Base-by-base conservation (phyloP, 2,888 invertebrate species). In the Stenurella melanura region DNA sequence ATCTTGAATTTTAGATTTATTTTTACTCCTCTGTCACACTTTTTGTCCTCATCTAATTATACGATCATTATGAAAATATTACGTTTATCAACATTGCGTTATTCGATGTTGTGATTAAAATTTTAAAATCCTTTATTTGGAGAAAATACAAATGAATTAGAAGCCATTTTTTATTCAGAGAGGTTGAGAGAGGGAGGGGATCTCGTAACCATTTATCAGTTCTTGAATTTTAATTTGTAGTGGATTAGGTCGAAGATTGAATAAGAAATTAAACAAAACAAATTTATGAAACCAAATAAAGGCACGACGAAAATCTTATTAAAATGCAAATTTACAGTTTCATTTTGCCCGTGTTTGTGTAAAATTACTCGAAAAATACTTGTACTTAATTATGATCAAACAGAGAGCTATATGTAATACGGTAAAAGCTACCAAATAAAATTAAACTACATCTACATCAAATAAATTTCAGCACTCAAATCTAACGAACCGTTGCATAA, bases 361-460 rank as follows among this genome's bases (percentile, higher is more conserved):
- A 78, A 82, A 83, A 82, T 82, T 79, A 82, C 82, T 82, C 72
- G 77, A 82, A 84, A 82, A 83, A 84, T 81, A 81, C 81, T 83
- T 82, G 82, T 78, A 81, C 81, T 78, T 82, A 82, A 83, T 82
- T 83, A 83, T 79, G 80, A 77, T 79, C 79, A 81, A 74, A 77
- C 76, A 74, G 72, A 75, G 75, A 77, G 75, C 72, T 78, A 77
- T 75, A 75, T 78, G 75, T 77, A 78, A 80, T 75, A 79, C 77
- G 70, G 76, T 76, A 66, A 80, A 78, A 81, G 80, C 80, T 80
- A 80, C 82, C 80, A 81, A 82, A 83, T 80, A 80, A 81, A 83
- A 83, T 83, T 83, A 81, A 82, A 83, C 81, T 83, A 82, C 82
- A 82, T 83, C 82, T 82, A 82, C 84, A 82, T 83, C 82, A 82